Base-by-base conservation (phyloP, 2,888 invertebrate species). In the Xestia sexstrigata region DNA sequence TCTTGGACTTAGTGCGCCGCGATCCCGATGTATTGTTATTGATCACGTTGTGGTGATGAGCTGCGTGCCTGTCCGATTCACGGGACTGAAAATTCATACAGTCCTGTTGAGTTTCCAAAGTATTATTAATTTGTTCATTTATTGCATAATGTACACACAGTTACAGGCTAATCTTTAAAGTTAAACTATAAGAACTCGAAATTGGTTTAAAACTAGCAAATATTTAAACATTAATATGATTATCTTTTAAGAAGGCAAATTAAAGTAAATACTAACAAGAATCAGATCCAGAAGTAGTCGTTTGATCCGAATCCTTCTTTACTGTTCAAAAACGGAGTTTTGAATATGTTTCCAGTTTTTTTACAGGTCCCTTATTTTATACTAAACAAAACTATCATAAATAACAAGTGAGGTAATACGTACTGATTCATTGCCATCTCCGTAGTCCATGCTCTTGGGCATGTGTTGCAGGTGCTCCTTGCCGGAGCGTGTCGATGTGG, bases 1-100 rank as follows among this genome's bases (percentile, higher is more conserved):
- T 99, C 95, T 99, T 99, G 88, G 98, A 99, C 93, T 98, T 98
- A 82, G 97, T 97, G 84, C 98, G 97, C 82, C 98, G 97, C 17
- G 96, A 97, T 66, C 96, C 97, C 49, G 97, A 97, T 76, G 97
- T 98, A 91, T 98, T 98, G 93, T 98, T 98, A 95, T 98, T 98
- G 93, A 98, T 97, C 85, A 98, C 97, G 92, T 98, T 97, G 91
- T 97, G 98, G 89, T 98, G 98, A 88, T 97, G 97, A 88, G 97
- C 96, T 17, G 97, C 94, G 77, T 97, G 97, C 85, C 98, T 96
- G 91, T 98, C 98, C 71, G 98, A 97, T 90, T 98, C 98, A 79
- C 98, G 97, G 88, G 97, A 95, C 96, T 97, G 92, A 70, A 95
- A 94, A 81, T 78, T 76, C 69, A 86, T 82, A 88, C 81, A 87